Conservation (phyloP, 2,113 vertebrate species). For the Hyperopisus bebe region DNA sequence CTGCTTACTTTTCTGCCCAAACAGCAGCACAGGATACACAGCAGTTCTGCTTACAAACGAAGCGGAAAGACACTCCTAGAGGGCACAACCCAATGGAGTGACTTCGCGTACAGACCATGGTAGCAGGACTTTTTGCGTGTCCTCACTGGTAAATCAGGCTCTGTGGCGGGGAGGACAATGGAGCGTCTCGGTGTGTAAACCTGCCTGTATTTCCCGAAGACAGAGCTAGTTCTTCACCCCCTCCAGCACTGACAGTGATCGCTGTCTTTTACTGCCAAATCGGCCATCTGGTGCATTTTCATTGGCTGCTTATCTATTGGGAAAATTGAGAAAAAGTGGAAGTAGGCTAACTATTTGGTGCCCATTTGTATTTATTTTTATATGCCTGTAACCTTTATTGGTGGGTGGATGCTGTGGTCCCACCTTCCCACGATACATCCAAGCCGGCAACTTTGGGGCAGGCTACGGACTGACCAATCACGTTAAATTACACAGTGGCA, state of each 20-base stretch:
- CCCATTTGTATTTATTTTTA: not conserved
- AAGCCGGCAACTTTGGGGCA: not conserved
- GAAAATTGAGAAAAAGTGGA: not conserved
- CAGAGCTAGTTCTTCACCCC: not conserved
- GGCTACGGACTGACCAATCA: not conserved
- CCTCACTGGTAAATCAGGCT: not conserved
- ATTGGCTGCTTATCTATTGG: not conserved
- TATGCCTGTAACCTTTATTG: not conserved
- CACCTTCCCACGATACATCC: not conserved
- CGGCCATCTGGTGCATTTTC: not conserved
- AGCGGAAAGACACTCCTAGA: not conserved
- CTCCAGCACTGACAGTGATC: not conserved
- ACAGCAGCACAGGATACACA: not conserved
- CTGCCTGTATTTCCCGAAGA: not conserved
- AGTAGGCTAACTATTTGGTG: not conserved
- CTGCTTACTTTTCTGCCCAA: not conserved
- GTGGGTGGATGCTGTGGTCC: not conserved
- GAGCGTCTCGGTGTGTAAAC: not conserved
- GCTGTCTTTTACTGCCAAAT: not conserved
- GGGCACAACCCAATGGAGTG: not conserved
- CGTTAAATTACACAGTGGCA: not conserved
- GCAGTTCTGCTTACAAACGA: constrained; percentile 5
- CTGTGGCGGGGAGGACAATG: not conserved
- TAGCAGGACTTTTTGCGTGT: not conserved
- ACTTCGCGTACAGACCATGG: not conserved